Percentiles rank a stretch among this genome's conserved stretches.
Conservation (phyloP, 2,113 vertebrate genomes). For the Gallinago media region DNA sequence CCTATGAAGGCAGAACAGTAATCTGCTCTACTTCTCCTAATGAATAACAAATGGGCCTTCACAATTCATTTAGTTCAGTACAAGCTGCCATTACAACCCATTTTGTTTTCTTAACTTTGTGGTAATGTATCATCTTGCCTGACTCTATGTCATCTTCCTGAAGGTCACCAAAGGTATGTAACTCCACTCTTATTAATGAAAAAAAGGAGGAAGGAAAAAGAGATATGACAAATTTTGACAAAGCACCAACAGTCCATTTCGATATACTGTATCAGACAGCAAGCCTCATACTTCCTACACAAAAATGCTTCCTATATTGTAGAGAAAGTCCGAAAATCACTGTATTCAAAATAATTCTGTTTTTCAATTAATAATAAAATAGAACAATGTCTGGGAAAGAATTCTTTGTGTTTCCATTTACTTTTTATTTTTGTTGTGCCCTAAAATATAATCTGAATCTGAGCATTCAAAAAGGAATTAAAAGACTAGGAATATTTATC, state of each 20-base stretch:
- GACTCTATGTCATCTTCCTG: slow-evolving; percentile 71
- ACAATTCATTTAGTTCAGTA: slow-evolving; percentile 66
- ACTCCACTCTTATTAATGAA: slow-evolving; percentile 35
- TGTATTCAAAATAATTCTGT: not conserved
- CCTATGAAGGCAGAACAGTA: slow-evolving; percentile 62
- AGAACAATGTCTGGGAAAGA: not conserved
- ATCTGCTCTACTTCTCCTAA: slow-evolving; percentile 75
- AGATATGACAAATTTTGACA: slow-evolving; percentile 49
- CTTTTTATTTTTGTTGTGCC: not conserved
- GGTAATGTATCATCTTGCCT: slow-evolving; percentile 78
- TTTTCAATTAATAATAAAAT: slow-evolving; percentile 14
- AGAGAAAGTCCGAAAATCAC: slow-evolving; percentile 5
- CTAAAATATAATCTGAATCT: slow-evolving; percentile 34
- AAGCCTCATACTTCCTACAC: not conserved
- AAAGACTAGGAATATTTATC: slow-evolving; percentile 50
- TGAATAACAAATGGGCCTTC: slow-evolving; percentile 82
- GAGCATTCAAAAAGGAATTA: not conserved
- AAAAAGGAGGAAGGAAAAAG: slow-evolving; percentile 47
- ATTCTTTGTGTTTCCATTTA: not conserved
- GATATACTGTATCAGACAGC: not conserved
- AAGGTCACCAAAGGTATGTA: slow-evolving; percentile 74
- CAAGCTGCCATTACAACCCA: slow-evolving; percentile 73
- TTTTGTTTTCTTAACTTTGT: slow-evolving; percentile 68
- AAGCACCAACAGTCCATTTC: not conserved
- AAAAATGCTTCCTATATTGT: not conserved